Evolutionary conservation across 2,797 vertebrate species (phyloP).

Genomic region (Oreortyx pictus): DNA sequence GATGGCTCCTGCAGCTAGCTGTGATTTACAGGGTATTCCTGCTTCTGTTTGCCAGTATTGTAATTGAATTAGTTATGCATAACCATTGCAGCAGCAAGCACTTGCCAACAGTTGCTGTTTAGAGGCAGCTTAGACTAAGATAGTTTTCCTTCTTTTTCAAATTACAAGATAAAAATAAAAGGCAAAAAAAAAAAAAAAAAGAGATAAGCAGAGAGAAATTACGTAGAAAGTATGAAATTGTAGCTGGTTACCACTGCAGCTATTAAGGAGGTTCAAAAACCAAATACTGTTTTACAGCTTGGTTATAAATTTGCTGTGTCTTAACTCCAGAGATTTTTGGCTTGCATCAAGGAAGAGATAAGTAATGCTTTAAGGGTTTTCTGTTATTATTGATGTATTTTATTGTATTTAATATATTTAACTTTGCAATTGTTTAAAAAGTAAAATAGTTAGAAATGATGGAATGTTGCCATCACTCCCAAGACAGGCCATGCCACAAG

Average conservation of each 20-base stretch:
- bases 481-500: fast-evolving
- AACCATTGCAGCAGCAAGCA: neutral
- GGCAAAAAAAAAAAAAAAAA: neutral
- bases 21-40: neutral
- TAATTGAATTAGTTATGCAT: neutral
- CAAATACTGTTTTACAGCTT: neutral
- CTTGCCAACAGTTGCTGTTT: neutral
- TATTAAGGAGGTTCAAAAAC: neutral
- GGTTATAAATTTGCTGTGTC: neutral
- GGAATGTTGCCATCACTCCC: fast-evolving
- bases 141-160: neutral
- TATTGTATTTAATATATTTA: neutral
- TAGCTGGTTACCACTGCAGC: neutral
- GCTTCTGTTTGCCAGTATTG: neutral
- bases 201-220: neutral
- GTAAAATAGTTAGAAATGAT: neutral
- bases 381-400: neutral
- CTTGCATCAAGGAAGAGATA: neutral
- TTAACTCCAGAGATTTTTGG: neutral
- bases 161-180: neutral
- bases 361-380: neutral
- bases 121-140: neutral
- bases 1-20: neutral
- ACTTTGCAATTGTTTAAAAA: neutral
- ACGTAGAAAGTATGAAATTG: neutral